phyloP scores from a whole-genome alignment of 2,888 invertebrate genomes.

The Anticlea derivata region DNA sequence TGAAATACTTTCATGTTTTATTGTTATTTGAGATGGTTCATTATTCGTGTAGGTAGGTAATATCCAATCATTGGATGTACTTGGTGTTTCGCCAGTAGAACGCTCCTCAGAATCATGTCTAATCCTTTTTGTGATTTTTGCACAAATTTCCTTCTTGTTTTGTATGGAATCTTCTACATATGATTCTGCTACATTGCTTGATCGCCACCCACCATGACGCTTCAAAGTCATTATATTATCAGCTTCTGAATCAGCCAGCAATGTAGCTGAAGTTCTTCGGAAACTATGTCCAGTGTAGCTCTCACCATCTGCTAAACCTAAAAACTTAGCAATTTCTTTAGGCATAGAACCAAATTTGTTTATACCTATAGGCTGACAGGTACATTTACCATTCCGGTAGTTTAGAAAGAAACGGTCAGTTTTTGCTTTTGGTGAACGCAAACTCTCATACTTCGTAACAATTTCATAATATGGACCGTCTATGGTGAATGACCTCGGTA shows the following conservation, averaged over 20 bases:
- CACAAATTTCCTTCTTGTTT: too few relatives aligned
- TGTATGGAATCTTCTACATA: not conserved
- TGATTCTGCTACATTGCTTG: not conserved
- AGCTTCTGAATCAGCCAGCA: not conserved
- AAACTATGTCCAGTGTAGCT: constrained; percentile 28
- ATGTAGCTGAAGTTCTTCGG: constrained; percentile 21
- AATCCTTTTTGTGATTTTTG: too few relatives aligned
- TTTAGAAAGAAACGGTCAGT: constrained; percentile 29
- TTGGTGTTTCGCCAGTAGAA: too few relatives aligned
- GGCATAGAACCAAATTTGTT: constrained; percentile 34
- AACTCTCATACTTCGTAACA: constrained; percentile 26
- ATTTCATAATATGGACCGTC: constrained; percentile 15
- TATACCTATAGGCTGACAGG: constrained; percentile 23
- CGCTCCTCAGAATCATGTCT: too few relatives aligned
- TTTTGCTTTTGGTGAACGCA: constrained; percentile 25
- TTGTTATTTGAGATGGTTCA: too few relatives aligned
- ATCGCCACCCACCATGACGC: not conserved
- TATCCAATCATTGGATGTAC: too few relatives aligned
- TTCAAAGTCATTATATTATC: not conserved
- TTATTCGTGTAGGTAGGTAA: too few relatives aligned
- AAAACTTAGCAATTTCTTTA: constrained; percentile 29
- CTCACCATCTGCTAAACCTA: constrained; percentile 22
- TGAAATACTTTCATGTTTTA: not conserved
- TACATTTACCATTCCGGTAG: constrained; percentile 32
- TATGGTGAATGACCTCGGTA: constrained; percentile 22